Base-by-base conservation (phyloP, 2,797 vertebrate species). In the Heterohyrax brucei region DNA sequence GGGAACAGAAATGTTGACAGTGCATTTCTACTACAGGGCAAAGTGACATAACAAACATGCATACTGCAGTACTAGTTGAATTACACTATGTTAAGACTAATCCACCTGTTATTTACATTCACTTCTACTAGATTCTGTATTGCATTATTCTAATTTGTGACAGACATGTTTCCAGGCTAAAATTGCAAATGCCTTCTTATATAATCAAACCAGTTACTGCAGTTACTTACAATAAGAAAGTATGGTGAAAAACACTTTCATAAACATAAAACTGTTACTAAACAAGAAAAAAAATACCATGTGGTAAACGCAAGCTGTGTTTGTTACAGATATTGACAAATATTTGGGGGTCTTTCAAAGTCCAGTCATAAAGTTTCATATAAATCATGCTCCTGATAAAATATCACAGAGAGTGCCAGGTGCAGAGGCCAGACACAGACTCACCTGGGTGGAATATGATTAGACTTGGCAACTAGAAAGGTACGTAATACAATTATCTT, bases 391-490 rank as follows among this genome's bases (percentile, higher is more conserved):
- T 28, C 72, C 44, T 61, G 28, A 92, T 64, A 80, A 91, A 85
- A 95, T 85, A 56, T 95, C 50, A 72, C n/a, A 87, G 79, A 89
- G 28, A 0, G n/a, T 16, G 44, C 22, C 64, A 83, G 94, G 75
- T 1, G 2, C 13, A 48, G 75, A 86, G 81, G 59, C 24, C 14
- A 90, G 53, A 19, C 33, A 33, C 16, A 94, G 39, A 91, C 26
- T 91, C 44, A 78, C 48, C 24, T 75, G 66, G 33, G 3, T 82
- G 53, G 62, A 89, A 80, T 87, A 12, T 93, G 86, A 96, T 94
- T 97, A 84, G 10, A 90, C 53, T 46, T 94, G 93, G 53, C 21
- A 95, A 84, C 14, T 79, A 61, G 62, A 93, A 93, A 39, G 46
- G 26, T 77, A 94, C 10, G 86, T 59, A 72, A 79, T 68, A 70